Conservation (phyloP, 2,797 vertebrate species). For the Tolypeutes matacus region DNA sequence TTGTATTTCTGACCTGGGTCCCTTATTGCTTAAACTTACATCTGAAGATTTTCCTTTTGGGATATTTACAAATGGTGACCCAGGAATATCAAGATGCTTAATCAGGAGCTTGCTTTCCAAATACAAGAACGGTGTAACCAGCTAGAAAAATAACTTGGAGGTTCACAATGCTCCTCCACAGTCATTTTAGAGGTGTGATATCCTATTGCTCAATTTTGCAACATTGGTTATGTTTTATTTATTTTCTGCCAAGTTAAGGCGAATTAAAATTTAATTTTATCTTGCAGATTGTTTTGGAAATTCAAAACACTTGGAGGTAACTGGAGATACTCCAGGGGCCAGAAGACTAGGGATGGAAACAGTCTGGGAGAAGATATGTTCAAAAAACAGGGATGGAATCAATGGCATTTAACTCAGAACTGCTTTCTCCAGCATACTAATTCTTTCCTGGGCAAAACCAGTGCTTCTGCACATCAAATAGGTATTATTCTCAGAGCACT, state of each 20-base stretch:
- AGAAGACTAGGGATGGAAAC: background rate
- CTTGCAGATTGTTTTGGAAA: constrained; percentile 65
- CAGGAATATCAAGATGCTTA: background rate
- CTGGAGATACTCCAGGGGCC: constrained; percentile 20
- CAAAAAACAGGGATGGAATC: background rate
- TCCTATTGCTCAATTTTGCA: constrained; percentile 37
- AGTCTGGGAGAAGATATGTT: background rate
- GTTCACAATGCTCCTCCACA: background rate
- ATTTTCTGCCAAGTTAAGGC: constrained; percentile 48
- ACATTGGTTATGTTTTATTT: constrained; percentile 51
- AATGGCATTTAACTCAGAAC: background rate
- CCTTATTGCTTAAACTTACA: background rate
- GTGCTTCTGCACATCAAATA: background rate
- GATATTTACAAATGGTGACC: background rate
- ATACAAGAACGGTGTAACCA: background rate
- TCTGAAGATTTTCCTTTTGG: background rate
- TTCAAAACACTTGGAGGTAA: constrained; percentile 53
- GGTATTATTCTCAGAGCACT: background rate
- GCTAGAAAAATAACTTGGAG: background rate
- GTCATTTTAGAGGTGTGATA: constrained; percentile 2
- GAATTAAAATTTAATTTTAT: constrained; percentile 72
- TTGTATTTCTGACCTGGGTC: background rate
- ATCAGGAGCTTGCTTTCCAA: background rate
- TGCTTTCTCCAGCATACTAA: background rate
- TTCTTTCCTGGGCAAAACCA: background rate